phyloP scores from a whole-genome alignment of 2,797 vertebrate genomes.

The Chaetophractus vellerosus region DNA sequence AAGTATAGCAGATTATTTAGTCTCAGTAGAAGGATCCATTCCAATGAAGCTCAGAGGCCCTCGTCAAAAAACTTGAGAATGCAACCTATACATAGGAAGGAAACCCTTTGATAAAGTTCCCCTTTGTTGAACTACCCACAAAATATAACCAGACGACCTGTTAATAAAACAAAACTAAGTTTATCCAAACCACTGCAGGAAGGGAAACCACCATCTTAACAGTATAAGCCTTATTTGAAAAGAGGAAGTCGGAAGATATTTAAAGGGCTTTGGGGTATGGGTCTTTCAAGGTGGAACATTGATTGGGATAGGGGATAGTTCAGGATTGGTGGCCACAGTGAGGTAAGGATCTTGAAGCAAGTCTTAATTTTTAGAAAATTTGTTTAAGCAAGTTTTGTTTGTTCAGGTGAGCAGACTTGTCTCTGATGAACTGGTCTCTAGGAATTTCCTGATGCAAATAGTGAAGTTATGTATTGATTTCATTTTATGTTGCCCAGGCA shows the following conservation, averaged over 20 bases:
- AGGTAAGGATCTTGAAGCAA: background rate
- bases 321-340: background rate
- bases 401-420: background rate
- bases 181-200: background rate
- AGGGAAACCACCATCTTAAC: background rate
- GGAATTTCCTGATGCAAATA: background rate
- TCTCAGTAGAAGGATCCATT: background rate
- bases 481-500: background rate
- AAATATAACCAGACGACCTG: background rate
- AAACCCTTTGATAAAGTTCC: background rate
- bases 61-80: slow-evolving; percentile 33
- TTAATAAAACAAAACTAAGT: slow-evolving; percentile 38
- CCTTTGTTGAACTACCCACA: background rate
- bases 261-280: background rate
- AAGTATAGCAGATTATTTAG: background rate
- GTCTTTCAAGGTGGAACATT: background rate
- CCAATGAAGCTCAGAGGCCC: background rate
- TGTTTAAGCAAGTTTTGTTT: background rate
- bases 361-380: background rate
- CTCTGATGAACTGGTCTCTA: background rate
- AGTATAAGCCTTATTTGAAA: background rate
- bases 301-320: background rate
- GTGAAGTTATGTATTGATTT: background rate
- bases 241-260: background rate
- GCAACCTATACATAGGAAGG: background rate